A percentile compares a stretch with the other conserved stretches of the same genome.
Conservation (phyloP, 2,113 vertebrate genomes). For the Grammomys dolichurus region DNA sequence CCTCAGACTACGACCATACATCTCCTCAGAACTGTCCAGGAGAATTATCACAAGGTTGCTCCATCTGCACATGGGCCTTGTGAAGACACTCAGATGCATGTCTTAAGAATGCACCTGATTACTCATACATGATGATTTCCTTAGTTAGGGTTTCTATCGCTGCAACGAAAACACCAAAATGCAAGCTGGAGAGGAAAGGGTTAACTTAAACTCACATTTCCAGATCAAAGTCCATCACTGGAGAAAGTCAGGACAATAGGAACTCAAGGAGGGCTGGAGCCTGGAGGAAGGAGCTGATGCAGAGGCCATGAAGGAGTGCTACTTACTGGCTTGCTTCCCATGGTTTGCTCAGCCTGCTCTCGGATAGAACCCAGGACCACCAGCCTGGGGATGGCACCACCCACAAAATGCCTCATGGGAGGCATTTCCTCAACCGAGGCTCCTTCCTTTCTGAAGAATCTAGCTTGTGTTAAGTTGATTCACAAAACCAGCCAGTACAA, state of each 20-base stretch:
- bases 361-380: background rate
- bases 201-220: background rate
- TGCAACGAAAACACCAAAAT: background rate
- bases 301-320: background rate
- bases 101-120: slow-evolving; percentile 33
- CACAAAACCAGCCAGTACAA: background rate
- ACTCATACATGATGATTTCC: background rate
- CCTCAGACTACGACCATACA: background rate
- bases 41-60: background rate
- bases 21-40: background rate
- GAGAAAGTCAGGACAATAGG: background rate
- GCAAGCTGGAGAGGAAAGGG: background rate
- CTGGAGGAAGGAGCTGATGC: background rate
- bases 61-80: slow-evolving; percentile 26
- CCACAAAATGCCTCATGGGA: background rate
- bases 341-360: background rate
- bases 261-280: background rate
- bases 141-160: background rate
- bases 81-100: slow-evolving; percentile 26
- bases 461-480: background rate
- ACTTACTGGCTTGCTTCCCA: background rate
- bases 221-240: background rate
- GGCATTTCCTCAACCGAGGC: background rate
- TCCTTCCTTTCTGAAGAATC: background rate
- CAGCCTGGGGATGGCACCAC: background rate